Evolutionary conservation across 2,113 vertebrate genomes (phyloP).

Genomic region (Ornithorhynchus anatinus): DNA sequence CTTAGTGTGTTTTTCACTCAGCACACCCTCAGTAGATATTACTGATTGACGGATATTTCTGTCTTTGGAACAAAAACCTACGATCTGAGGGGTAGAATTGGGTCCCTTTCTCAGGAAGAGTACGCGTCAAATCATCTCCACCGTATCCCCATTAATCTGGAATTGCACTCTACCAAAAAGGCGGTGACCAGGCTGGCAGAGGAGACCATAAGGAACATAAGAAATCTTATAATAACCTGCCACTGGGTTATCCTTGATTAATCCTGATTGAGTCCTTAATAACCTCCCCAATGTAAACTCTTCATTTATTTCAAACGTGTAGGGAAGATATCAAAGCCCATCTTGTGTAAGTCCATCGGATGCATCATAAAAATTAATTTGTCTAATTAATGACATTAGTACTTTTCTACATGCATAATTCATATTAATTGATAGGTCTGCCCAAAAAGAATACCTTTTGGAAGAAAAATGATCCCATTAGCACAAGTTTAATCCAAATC

Average conservation of each 20-base stretch:
- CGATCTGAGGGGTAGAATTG: too few relatives aligned
- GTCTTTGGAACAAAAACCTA: too few relatives aligned
- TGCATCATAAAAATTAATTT: conserved; percentile 95
- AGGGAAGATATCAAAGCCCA: conserved; percentile 72
- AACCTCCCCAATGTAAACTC: conserved; percentile 76
- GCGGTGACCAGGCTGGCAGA: not conserved
- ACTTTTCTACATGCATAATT: conserved; percentile 97
- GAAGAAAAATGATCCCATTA: conserved; percentile 98
- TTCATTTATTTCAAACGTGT: conserved; percentile 72
- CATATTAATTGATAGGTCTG: conserved; percentile 97
- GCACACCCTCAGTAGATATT: too few relatives aligned
- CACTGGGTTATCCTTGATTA: conserved; percentile 56
- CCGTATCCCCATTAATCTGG: not conserved
- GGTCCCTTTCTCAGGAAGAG: too few relatives aligned
- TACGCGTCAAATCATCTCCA: too few relatives aligned
- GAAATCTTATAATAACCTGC: conserved; percentile 31
- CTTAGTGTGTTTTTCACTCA: too few relatives aligned
- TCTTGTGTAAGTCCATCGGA: conserved; percentile 83
- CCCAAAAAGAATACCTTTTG: conserved; percentile 91
- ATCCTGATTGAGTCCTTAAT: conserved; percentile 63
- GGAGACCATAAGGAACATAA: conserved; percentile 26
- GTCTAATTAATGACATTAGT: conserved; percentile 98
- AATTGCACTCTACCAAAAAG: not conserved
- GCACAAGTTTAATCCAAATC: conserved; percentile 92
- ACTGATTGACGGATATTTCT: too few relatives aligned